Conservation (phyloP, 2,797 vertebrate genomes). For the Dicrostonyx torquatus region DNA sequence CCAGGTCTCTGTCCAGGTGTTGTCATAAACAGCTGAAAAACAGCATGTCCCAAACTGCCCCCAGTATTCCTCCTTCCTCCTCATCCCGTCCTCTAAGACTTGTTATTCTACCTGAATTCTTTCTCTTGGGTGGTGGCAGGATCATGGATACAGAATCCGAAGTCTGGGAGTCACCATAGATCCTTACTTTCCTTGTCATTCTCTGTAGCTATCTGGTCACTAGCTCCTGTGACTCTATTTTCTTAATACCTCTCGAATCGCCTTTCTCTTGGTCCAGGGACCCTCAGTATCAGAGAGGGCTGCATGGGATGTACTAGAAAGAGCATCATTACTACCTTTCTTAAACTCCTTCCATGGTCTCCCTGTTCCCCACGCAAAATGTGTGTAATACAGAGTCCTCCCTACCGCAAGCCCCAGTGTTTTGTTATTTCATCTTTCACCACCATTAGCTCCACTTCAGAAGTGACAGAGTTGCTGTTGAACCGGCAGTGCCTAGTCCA, state of each 20-base stretch:
- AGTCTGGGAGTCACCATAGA: background rate
- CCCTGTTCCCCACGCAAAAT: background rate
- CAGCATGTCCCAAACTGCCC: background rate
- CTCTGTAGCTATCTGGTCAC: background rate
- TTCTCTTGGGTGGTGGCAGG: background rate
- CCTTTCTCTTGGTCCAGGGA: background rate
- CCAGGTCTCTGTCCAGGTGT: background rate
- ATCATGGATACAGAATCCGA: background rate
- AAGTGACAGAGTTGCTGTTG: background rate
- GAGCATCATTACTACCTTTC: background rate
- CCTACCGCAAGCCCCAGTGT: background rate
- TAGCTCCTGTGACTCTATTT: background rate
- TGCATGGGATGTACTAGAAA: background rate
- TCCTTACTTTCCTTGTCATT: background rate
- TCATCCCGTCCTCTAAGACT: background rate
- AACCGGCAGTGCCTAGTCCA: background rate
- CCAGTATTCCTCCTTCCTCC: background rate
- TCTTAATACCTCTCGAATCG: constrained; percentile 5
- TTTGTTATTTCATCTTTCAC: constrained; percentile 13
- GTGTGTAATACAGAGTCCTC: background rate
- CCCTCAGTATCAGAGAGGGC: background rate
- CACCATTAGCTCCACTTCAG: background rate
- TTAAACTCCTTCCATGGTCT: background rate
- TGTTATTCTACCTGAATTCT: constrained; percentile 7
- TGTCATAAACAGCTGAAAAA: background rate